Evolutionary conservation across 1,140 invertebrate genomes (phyloP).

Genomic region (Polyergus mexicanus): DNA sequence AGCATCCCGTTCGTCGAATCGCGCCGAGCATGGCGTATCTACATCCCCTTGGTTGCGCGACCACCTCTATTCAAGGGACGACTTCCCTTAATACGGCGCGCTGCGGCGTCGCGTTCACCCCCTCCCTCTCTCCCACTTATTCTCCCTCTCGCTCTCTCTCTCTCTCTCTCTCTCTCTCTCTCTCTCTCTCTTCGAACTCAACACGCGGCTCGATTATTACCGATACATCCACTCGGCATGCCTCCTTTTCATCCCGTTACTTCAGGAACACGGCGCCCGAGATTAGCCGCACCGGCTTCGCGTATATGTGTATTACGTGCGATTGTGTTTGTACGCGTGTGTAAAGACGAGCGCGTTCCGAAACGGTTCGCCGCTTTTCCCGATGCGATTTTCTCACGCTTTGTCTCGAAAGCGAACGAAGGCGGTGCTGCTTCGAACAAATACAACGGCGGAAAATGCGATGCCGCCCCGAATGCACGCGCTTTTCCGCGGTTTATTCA

Average conservation of each 20-base stretch:
- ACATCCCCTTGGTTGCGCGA: slow-evolving; percentile 79
- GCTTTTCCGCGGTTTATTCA: slow-evolving; percentile 26
- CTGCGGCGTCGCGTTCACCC: slow-evolving; percentile 51
- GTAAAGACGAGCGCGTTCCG: slow-evolving; percentile 56
- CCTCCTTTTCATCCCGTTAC: slow-evolving; percentile 79
- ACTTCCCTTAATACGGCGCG: slow-evolving; percentile 75
- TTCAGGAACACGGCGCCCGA: slow-evolving; percentile 66
- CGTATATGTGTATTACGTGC: not conserved
- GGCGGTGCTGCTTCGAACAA: slow-evolving; percentile 42
- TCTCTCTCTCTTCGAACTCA: slow-evolving; percentile 53
- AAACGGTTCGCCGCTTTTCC: slow-evolving; percentile 57
- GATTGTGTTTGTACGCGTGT: slow-evolving; percentile 55
- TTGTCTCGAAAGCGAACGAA: slow-evolving; percentile 52
- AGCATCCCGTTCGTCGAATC: slow-evolving; percentile 84
- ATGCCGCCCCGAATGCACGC: slow-evolving; percentile 33
- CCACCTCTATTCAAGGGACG: slow-evolving; percentile 80
- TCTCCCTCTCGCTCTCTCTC: not conserved
- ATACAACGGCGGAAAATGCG: slow-evolving; percentile 29
- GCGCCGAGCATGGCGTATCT: slow-evolving; percentile 85
- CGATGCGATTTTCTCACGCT: slow-evolving; percentile 62
- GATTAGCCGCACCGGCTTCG: slow-evolving; percentile 72
- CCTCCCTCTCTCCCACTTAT: slow-evolving; percentile 37
- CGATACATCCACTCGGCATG: slow-evolving; percentile 80
- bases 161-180: slow-evolving; percentile 32
- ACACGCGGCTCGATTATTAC: slow-evolving; percentile 79